A percentile compares a stretch with the other conserved stretches of the same genome.
Conservation (phyloP, 2,797 vertebrate species). For the Crax fasciolata region DNA sequence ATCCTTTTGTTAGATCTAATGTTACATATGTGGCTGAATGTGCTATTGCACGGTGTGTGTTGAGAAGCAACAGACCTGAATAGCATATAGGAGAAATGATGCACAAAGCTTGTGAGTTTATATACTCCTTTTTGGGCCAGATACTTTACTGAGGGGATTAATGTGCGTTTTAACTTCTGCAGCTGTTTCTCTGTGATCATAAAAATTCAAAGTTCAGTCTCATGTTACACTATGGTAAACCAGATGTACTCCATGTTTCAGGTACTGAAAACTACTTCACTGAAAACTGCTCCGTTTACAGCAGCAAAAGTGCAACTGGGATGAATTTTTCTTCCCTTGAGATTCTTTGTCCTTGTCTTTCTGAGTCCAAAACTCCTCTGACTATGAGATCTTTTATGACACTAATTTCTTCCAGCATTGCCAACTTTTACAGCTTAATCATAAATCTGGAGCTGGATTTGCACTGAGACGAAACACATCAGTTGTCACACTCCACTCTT, state of each 20-base stretch:
- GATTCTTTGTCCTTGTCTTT: slow-evolving; percentile 5
- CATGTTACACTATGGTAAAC: background rate
- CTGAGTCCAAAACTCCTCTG: background rate
- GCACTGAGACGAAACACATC: background rate
- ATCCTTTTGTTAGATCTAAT: background rate
- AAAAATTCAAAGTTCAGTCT: slow-evolving; percentile 34
- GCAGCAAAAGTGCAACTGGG: background rate
- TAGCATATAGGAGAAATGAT: background rate
- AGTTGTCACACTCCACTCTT: background rate
- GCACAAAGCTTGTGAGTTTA: slow-evolving; percentile 46
- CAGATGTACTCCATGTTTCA: slow-evolving; percentile 13
- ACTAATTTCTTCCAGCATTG: background rate
- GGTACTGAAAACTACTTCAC: slow-evolving; percentile 2
- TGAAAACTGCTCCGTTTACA: background rate
- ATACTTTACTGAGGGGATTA: slow-evolving; percentile 30
- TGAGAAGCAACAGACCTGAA: background rate
- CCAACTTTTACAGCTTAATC: background rate
- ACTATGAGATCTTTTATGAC: background rate
- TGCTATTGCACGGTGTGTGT: background rate
- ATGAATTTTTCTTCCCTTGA: background rate
- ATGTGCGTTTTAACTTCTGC: slow-evolving; percentile 44
- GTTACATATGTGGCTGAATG: background rate
- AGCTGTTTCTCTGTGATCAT: slow-evolving; percentile 61
- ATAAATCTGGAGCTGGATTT: background rate
- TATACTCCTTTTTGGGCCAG: slow-evolving; percentile 37